Evolutionary conservation across 35 echinoderm and acorn worm genomes (phyloP), one percentile per base, ranked within the genome.

Genomic region (Ophioderma brevispina): DNA sequence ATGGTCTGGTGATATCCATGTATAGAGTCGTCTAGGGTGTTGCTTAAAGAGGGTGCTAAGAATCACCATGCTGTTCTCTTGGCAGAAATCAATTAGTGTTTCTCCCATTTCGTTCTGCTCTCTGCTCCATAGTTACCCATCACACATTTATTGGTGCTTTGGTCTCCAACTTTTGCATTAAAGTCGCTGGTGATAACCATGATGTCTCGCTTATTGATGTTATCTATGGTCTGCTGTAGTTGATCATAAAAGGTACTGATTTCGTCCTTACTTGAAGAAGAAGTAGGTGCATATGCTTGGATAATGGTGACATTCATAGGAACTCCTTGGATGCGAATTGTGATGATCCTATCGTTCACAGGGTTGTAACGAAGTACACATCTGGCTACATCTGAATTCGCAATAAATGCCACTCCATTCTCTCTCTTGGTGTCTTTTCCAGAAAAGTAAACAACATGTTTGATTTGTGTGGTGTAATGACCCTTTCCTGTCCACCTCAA

Each of bases 1-100:
- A 19, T 87, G 31, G 19, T 50, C 85, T 4, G 84, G 76, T 38
- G 2, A 80, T 31, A 31, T 87, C 91, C 91, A 92, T 43, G 84
- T 87, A 0, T n/a, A 92, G 0, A 87, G 78, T 55, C 78, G 34
- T 32, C 85, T 35, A 30, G 81, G 81, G 31, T 83, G 81, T 52
- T 83, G 81, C 81, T 83, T 32, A 30, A 83, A 83, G 37, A 49
- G 35, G 13, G 84, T 86, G 55, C 76, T 86, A 11, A 23, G 10
- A 31, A 86, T 75, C 1, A 86, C 31, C 35, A 86, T 10, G 31
- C 15, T 19, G 41, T 86, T 86, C 23, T 40, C 46, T 1, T 17
- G 15, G 35, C 84, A 86, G 35, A 86, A 86, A 23, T 86, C 84
- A 49, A 35, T 36, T 40, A 76, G 46, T 31, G 2, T 10, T 36